These are phyloP conservation scores for Astatotilapia flaviijosephi DNA, from an alignment of 2,113 vertebrate species.

Conservation along the genomic window DNA sequence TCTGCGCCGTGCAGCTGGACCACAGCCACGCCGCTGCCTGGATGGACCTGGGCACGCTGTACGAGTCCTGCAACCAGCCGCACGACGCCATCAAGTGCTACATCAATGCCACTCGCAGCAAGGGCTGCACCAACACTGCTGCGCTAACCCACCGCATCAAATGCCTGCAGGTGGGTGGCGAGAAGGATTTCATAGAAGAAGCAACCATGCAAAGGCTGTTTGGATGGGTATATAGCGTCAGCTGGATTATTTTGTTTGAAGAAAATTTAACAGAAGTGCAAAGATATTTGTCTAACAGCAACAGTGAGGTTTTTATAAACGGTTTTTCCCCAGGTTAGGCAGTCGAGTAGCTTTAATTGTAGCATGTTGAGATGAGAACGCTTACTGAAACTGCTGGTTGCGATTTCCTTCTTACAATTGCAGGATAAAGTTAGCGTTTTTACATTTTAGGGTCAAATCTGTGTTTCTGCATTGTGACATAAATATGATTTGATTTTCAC, in stretches of 20 bases:
- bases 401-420: neutral
- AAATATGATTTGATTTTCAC: neutral
- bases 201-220: neutral
- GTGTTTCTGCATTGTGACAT: neutral
- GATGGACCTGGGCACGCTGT: constrained; percentile 99
- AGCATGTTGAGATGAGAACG: neutral
- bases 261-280: neutral
- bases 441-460: neutral
- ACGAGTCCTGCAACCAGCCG: constrained; percentile 99
- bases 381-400: neutral
- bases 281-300: neutral
- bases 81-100: constrained; percentile 99
- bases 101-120: constrained; percentile 98
- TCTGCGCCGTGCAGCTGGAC: constrained; percentile 98
- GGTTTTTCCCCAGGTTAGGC: neutral
- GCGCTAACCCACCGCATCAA: constrained; percentile 96
- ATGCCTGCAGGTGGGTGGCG: constrained; percentile 93
- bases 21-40: constrained; percentile 98
- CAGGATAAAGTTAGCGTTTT: neutral
- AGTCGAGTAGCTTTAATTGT: neutral
- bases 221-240: neutral
- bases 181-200: neutral
- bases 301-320: neutral
- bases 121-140: constrained; percentile 94
- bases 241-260: neutral